phyloP scores from a whole-genome alignment of 2,797 vertebrate genomes.

The Pseudochirops cupreus region DNA sequence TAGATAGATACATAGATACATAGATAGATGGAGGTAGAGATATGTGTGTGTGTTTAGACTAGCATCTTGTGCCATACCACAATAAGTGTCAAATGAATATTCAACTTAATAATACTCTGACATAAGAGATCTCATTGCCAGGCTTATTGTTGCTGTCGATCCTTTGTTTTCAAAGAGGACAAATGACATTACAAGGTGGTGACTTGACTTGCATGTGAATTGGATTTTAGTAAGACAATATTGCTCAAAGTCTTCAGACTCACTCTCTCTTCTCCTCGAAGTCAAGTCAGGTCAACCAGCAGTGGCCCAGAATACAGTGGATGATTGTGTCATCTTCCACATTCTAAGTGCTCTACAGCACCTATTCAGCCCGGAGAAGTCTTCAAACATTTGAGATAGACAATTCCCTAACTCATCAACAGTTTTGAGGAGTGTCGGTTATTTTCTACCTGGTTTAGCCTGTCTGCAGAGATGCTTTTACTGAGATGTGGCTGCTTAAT shows the following conservation, averaged over 20 bases:
- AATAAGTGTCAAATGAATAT: background rate
- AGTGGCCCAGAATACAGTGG: background rate
- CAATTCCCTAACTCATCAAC: background rate
- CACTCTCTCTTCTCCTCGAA: background rate
- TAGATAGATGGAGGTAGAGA: too few species aligned
- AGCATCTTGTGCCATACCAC: background rate
- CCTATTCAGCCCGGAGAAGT: background rate
- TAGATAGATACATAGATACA: too few species aligned
- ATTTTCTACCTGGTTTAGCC: background rate
- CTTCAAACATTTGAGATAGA: background rate
- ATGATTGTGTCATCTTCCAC: background rate
- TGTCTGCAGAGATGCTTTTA: background rate
- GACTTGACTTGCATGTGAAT: background rate
- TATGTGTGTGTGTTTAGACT: background rate
- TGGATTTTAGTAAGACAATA: background rate
- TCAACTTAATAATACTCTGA: background rate
- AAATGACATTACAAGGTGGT: background rate
- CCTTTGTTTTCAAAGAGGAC: background rate
- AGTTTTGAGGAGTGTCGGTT: background rate
- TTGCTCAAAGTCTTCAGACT: background rate
- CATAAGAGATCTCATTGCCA: background rate
- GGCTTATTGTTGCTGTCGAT: background rate
- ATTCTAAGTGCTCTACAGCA: background rate
- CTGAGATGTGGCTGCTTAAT: too few species aligned
- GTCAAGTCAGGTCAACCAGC: background rate